Evolutionary conservation across 2,888 invertebrate species (phyloP), one percentile per base, ranked within the genome.

Genomic region (Drosophila tanythrix): DNA sequence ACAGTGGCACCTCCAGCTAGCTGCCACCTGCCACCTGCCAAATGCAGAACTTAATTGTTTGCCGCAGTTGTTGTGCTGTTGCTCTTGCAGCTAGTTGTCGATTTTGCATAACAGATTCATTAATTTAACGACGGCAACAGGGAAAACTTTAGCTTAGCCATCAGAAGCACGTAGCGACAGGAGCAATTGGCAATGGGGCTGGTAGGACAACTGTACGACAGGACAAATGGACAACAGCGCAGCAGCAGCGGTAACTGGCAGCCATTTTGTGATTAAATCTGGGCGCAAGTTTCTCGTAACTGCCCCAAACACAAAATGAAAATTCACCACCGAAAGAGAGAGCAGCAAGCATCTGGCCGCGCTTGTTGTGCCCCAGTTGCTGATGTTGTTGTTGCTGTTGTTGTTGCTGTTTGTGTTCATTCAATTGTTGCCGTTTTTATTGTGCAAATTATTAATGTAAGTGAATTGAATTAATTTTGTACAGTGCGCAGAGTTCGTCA

Each of bases 381-480:
- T 40, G n/a, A 40, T 33, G 33, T 33, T 33, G 33, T 8, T 15
- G 18, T 48, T 64, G 46, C 27, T 65, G 56, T 38, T 59, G 33
- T 38, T 64, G 66, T 15, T 52, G 35, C 43, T 53, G 58, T 25
- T 57, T 70, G 57, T 72, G 69, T 43, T 74, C 71, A 74, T 74
- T 74, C 82, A 88, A 86, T 87, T 84, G 81, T 85, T 87, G 78
- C 74, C 78, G 73, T 84, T 87, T 80, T 89, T 87, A 87, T 89
- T 87, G 87, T 88, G 83, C 88, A 89, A 88, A 89, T 89, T 88
- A 88, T 88, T 88, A 89, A 89, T 89, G 84, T 83, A 75, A 89
- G 85, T 80, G 83, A 88, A 89, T 88, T 85, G 82, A 88, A 89
- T 88, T 88, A 85, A 89, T 87, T 87, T 80, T 68, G 77, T 60